phyloP scores from a whole-genome alignment of 2,888 invertebrate species.

The Phortica okadai region DNA sequence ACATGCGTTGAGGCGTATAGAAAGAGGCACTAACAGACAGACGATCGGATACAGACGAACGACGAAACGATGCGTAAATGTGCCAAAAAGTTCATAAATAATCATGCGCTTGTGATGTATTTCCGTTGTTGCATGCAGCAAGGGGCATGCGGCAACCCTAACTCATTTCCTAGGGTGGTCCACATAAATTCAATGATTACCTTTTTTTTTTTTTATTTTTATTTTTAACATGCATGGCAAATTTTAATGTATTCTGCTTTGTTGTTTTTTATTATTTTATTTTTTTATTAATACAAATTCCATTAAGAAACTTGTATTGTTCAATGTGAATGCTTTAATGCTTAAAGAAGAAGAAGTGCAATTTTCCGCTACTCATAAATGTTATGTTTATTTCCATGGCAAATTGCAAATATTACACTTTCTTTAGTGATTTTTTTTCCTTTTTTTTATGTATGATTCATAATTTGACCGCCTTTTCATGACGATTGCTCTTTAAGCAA shows the following conservation, averaged over 20 bases:
- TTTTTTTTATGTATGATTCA: background rate
- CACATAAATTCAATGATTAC: background rate
- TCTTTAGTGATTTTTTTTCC: background rate
- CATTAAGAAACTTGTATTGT: background rate
- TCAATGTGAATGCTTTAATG: too few species aligned
- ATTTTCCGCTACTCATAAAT: too few species aligned
- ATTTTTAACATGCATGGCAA: constrained; percentile 1
- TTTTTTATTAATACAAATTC: background rate
- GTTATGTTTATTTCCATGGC: too few species aligned
- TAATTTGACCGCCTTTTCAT: too few species aligned
- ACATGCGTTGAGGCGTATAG: background rate
- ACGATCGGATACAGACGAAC: background rate
- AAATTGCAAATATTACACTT: too few species aligned
- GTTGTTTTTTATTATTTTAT: too few species aligned
- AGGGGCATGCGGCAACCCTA: background rate
- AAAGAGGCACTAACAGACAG: background rate
- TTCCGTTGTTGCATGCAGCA: background rate
- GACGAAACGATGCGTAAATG: constrained; percentile 10
- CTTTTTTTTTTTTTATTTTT: background rate
- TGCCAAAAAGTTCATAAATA: constrained; percentile 27
- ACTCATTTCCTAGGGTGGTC: constrained; percentile 7
- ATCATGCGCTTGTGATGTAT: constrained; percentile 10
- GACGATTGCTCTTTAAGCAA: too few species aligned
- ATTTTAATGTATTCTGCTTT: background rate
- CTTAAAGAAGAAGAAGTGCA: too few species aligned